Evolutionary conservation across 2,113 vertebrate species (phyloP).

Genomic region (Megatriorchis doriae): DNA sequence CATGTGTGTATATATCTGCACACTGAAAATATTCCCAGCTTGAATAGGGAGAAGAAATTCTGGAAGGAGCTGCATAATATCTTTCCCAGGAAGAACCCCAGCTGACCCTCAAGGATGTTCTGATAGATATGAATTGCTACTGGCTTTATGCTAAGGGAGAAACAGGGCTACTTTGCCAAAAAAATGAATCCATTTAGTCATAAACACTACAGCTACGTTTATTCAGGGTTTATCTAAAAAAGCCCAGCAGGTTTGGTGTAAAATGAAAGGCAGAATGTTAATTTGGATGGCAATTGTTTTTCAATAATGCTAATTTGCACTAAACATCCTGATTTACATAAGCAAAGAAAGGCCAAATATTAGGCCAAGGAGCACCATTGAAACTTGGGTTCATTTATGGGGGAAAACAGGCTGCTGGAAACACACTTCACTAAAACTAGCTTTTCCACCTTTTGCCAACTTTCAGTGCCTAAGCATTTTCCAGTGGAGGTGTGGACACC

Average conservation of each 20-base stretch:
- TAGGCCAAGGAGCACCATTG: not conserved
- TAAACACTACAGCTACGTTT: not conserved
- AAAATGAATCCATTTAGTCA: not conserved
- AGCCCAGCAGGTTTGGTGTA: conserved; percentile 22
- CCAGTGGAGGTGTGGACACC: not conserved
- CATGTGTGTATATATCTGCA: not conserved
- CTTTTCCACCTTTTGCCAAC: not conserved
- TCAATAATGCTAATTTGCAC: not conserved
- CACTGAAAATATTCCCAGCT: not conserved
- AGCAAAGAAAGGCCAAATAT: conserved; percentile 1
- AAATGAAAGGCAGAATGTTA: conserved; percentile 18
- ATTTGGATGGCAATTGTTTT: conserved; percentile 23
- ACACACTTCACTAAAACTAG: not conserved
- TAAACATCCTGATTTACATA: not conserved
- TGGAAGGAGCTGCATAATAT: not conserved
- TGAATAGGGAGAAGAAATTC: not conserved
- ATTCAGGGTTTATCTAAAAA: conserved; percentile 32
- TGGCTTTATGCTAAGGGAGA: not conserved
- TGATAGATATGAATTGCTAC: not conserved
- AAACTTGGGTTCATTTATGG: not conserved
- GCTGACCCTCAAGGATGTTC: not conserved
- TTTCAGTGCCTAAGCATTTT: not conserved
- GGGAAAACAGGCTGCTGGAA: not conserved
- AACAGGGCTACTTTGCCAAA: conserved; percentile 3
- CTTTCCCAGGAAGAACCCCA: not conserved